Conservation (phyloP, 2,797 vertebrate genomes). For the Thalassophryne amazonica region DNA sequence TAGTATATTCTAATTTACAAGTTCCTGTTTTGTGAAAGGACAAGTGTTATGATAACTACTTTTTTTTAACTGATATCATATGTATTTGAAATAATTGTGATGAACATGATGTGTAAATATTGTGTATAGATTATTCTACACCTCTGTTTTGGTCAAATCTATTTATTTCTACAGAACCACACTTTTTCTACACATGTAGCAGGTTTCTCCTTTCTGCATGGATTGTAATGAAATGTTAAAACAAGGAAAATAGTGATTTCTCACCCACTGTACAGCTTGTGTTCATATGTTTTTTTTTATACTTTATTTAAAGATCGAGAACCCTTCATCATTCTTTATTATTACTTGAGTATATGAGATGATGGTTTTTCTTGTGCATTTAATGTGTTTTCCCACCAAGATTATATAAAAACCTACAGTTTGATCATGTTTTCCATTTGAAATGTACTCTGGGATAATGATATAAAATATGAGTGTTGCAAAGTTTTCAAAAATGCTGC, state of each 20-base stretch:
- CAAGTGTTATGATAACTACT: constrained; percentile 46
- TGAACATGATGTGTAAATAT: constrained; percentile 58
- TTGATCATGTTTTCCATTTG: too few relatives aligned
- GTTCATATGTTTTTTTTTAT: constrained; percentile 66
- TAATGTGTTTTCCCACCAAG: too few relatives aligned
- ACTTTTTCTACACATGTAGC: constrained; percentile 50
- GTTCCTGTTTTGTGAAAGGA: constrained; percentile 25
- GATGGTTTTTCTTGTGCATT: too few relatives aligned
- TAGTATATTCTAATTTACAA: constrained; percentile 18
- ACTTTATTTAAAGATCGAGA: constrained; percentile 72
- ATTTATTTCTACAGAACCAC: constrained; percentile 41
- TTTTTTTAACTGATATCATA: constrained; percentile 26
- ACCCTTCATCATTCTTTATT: constrained; percentile 33
- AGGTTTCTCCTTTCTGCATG: constrained; percentile 27
- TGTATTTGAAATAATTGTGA: constrained; percentile 2
- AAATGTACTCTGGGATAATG: too few relatives aligned
- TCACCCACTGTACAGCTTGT: constrained; percentile 62
- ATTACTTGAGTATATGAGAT: too few relatives aligned
- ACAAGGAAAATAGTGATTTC: constrained; percentile 7
- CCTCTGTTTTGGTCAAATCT: constrained; percentile 25
- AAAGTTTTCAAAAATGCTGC: too few relatives aligned
- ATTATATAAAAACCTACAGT: too few relatives aligned
- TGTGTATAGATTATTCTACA: constrained; percentile 55
- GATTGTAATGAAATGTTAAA: constrained; percentile 28
- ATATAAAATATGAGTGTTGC: too few relatives aligned